Percentiles rank a stretch among this genome's conserved stretches.
These are phyloP conservation scores for Hirundo rustica DNA, from an alignment of 2,797 vertebrate genomes.

Conservation along the genomic window DNA sequence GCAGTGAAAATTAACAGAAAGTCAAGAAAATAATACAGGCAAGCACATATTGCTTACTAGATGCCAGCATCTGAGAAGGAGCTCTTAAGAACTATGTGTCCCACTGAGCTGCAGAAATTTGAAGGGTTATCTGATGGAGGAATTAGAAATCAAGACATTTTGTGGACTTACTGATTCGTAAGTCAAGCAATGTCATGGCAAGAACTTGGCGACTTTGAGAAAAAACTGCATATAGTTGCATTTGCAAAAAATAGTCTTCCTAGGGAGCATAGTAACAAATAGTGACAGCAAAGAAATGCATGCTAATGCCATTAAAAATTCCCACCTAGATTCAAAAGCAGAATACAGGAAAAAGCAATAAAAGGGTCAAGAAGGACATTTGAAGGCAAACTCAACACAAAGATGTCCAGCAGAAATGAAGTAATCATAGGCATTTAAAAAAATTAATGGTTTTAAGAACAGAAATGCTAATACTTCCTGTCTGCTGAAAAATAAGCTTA, in stretches of 20 bases:
- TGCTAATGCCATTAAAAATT: neutral
- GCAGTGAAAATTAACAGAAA: neutral
- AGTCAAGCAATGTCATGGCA: neutral
- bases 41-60: neutral
- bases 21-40: neutral
- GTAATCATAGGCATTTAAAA: neutral
- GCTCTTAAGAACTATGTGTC: neutral
- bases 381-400: neutral
- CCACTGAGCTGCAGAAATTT: neutral
- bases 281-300: neutral
- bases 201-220: neutral
- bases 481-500: neutral
- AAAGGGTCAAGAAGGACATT: neutral
- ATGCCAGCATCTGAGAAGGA: neutral
- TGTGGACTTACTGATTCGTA: neutral
- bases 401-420: neutral
- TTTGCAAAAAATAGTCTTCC: neutral
- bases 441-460: neutral
- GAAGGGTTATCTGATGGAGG: neutral
- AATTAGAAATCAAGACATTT: neutral
- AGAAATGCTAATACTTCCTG: neutral
- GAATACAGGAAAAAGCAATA: neutral
- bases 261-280: neutral
- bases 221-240: neutral
- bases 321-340: neutral